phyloP scores from a whole-genome alignment of 1,140 invertebrate species.

The Neodiprion pinetum region DNA sequence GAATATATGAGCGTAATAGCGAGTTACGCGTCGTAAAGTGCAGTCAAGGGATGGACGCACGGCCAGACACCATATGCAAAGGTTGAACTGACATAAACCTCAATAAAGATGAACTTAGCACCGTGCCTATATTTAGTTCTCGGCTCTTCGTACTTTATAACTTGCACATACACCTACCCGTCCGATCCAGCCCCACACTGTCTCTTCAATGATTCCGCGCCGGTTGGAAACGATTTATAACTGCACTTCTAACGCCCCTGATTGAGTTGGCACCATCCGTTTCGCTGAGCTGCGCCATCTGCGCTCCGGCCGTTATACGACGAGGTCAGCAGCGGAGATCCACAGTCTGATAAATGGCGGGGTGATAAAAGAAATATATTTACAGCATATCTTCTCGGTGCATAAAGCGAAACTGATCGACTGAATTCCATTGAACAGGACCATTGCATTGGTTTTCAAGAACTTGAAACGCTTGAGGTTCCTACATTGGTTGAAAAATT shows the following conservation, averaged over 20 bases:
- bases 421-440: no score
- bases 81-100: conserved; percentile 41
- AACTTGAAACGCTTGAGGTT: no score
- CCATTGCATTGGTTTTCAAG: no score
- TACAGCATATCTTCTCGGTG: no score
- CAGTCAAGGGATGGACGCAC: not conserved
- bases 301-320: conserved; percentile 20
- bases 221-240: conserved; percentile 23
- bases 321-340: not conserved
- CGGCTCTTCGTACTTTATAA: not conserved
- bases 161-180: conserved; percentile 9
- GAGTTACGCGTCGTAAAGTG: not conserved
- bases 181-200: not conserved
- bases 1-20: not conserved
- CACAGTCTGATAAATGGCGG: no score
- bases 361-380: no score
- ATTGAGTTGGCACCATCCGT: conserved; percentile 36
- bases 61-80: conserved; percentile 1
- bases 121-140: conserved; percentile 47
- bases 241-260: conserved; percentile 26
- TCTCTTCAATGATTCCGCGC: not conserved
- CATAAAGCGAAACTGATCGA: no score
- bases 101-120: conserved; percentile 51
- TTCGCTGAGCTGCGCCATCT: conserved; percentile 21
- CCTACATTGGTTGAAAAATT: no score